A percentile compares a stretch with the other conserved stretches of the same genome.
Evolutionary conservation across 2,797 vertebrate species (phyloP).

Genomic region (Falco peregrinus): DNA sequence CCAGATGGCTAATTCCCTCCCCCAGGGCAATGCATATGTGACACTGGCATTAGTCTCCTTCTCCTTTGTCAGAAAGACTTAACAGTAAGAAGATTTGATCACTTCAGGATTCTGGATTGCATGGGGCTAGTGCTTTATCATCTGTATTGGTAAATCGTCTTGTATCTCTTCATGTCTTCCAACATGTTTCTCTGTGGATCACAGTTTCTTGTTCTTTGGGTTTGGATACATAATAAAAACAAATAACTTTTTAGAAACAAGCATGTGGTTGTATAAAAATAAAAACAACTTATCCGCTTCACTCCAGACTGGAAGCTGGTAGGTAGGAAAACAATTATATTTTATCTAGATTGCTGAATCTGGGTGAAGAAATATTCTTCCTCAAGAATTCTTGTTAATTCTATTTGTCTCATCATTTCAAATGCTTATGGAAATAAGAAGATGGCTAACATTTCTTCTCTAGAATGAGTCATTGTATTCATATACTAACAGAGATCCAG

Average conservation of each 20-base stretch:
- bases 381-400: background rate
- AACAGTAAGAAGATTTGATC: background rate
- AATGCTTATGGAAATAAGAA: background rate
- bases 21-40: background rate
- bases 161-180: background rate
- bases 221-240: background rate
- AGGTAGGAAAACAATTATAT: background rate
- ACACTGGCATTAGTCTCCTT: background rate
- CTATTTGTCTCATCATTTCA: background rate
- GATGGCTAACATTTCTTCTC: background rate
- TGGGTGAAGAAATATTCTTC: background rate
- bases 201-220: background rate
- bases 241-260: background rate
- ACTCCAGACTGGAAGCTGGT: background rate
- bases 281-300: background rate
- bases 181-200: background rate
- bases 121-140: background rate
- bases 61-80: background rate
- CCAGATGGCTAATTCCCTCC: background rate
- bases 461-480: background rate
- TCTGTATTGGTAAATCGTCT: background rate
- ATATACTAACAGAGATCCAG: background rate
- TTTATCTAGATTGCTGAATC: background rate
- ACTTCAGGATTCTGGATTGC: background rate
- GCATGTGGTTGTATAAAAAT: background rate